Evolutionary conservation across 2,797 vertebrate species (phyloP).

Genomic region (Hippocampus kuda): DNA sequence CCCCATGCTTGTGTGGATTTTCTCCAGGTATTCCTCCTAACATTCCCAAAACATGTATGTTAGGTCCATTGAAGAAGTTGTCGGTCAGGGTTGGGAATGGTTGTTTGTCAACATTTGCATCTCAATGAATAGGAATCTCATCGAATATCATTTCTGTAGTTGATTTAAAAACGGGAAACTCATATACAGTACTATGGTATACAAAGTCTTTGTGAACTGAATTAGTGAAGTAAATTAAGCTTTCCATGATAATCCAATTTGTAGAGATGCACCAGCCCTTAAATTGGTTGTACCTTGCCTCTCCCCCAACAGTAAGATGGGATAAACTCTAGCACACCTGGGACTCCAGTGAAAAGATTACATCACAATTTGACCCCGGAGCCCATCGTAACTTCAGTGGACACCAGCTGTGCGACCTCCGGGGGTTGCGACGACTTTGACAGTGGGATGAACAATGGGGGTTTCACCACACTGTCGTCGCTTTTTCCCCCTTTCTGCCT

Average conservation of each 20-base stretch:
- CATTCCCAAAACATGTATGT: not conserved
- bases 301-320: too few relatives aligned
- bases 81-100: not conserved
- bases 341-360: too few relatives aligned
- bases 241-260: not conserved
- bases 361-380: constrained; percentile 52
- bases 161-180: too few relatives aligned
- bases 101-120: too few relatives aligned
- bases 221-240: not conserved
- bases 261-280: not conserved
- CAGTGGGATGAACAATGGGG: constrained; percentile 49
- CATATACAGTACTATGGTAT: too few relatives aligned
- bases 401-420: constrained; percentile 10
- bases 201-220: too few relatives aligned
- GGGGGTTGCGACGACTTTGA: constrained; percentile 29
- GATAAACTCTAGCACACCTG: constrained; percentile 7
- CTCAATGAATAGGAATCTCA: too few relatives aligned
- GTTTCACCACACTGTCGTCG: constrained; percentile 50
- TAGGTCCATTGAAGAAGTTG: not conserved
- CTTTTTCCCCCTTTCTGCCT: constrained; percentile 48
- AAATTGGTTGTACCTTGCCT: too few relatives aligned
- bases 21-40: too few relatives aligned
- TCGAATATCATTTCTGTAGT: too few relatives aligned
- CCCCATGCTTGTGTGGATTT: too few relatives aligned
- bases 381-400: constrained; percentile 60